phyloP scores from a whole-genome alignment of 2,113 vertebrate species.

The Ranitomeya imitator region DNA sequence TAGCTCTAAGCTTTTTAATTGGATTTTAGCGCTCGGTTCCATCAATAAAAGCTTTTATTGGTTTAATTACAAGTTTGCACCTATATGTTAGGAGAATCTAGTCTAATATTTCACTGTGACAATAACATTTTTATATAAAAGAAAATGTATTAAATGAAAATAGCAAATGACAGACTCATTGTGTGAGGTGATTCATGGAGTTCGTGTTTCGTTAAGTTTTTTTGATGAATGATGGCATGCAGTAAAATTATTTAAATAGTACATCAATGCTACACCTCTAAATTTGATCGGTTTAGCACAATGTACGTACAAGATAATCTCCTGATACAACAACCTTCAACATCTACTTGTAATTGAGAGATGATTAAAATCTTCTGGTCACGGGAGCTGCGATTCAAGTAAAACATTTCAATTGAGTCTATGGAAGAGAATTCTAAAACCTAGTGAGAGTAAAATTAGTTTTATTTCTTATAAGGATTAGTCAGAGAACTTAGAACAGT shows the following conservation, averaged over 20 bases:
- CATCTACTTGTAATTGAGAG: constrained; percentile 29
- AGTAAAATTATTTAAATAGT: constrained; percentile 68
- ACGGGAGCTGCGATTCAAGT: background rate
- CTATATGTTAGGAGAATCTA: constrained; percentile 70
- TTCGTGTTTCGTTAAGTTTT: constrained; percentile 65
- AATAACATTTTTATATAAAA: constrained; percentile 73
- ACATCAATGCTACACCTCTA: constrained; percentile 64
- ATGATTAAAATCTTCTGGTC: constrained; percentile 25
- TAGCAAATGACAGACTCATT: constrained; percentile 66
- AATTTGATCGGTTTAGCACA: constrained; percentile 69
- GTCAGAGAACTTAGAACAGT: background rate
- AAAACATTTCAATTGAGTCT: constrained; percentile 15
- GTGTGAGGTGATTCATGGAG: constrained; percentile 73
- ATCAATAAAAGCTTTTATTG: constrained; percentile 66
- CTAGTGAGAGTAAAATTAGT: background rate
- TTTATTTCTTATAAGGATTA: background rate
- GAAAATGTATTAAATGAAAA: constrained; percentile 70
- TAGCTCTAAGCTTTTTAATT: constrained; percentile 65
- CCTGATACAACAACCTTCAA: constrained; percentile 58
- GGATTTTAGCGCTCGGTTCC: constrained; percentile 67
- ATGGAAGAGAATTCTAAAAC: background rate
- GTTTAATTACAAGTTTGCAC: constrained; percentile 74
- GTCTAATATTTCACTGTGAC: constrained; percentile 71
- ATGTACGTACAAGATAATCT: constrained; percentile 61
- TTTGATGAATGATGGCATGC: constrained; percentile 69